Evolutionary conservation across 2,113 vertebrate genomes (phyloP), one percentile per base, ranked within the genome.

Genomic region (Prunella himalayana): DNA sequence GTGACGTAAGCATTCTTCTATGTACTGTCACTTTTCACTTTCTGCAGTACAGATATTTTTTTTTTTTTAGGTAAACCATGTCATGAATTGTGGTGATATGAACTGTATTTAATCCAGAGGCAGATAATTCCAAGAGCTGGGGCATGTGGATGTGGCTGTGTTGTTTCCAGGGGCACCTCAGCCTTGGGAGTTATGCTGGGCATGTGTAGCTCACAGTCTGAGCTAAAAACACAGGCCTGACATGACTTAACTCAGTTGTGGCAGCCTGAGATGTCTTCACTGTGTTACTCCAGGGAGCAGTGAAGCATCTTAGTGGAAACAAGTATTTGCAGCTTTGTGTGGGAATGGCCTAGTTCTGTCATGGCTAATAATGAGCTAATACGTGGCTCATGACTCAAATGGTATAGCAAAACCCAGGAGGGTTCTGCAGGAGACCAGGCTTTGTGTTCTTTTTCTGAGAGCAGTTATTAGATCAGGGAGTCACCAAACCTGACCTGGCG

Each of bases 341-440:
- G 92, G 92, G 88, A 97, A 95, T 63, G 79, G 86, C 86, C 82
- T 86, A 50, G 68, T 93, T 96, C 82, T 97, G 95, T 90, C 88
- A 66, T 50, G 50, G 50, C 79, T 94, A 77, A 66, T 95, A 86
- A 50, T 88, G 88, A 96, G 54, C 92, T 94, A 92, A 80, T 90
- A 49, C 86, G 33, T 63, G 94, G 92, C 82, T 77, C 68, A 93
- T 94, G 92, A 86, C 39, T 95, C 42, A 94, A 70, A 90, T 27
- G 35, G 68, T 92, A 66, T 75, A 94, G 82, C 42, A 88, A 93
- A 94, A 63, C 91, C 88, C 76, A 56, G 59, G 90, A 81, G 88
- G 45, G n/a, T 96, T 95, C 90, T 96, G 92, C 51, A 64, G 94
- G 72, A 95, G 91, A 86, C 68, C 10, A 51, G 69, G 35, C 47